These are phyloP conservation scores for Phyllotis vaccarum DNA, from an alignment of 2,797 vertebrate species.

Conservation along the genomic window DNA sequence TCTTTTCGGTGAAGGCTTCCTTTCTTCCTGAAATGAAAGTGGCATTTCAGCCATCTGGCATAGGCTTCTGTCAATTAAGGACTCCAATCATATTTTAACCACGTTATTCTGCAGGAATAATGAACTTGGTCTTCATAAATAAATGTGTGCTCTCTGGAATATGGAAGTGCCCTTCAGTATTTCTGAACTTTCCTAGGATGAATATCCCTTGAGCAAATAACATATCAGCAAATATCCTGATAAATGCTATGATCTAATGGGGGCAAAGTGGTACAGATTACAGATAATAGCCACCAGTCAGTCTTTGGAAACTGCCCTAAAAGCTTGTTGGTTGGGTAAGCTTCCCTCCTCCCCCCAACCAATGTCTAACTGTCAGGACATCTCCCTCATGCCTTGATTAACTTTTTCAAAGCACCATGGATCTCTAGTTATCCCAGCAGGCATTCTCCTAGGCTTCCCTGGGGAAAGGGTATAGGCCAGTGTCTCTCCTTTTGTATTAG, in stretches of 20 bases:
- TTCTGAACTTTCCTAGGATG: constrained; percentile 48
- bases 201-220: constrained; percentile 28
- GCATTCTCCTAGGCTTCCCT: background rate
- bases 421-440: constrained; percentile 44
- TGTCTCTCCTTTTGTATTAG: constrained; percentile 35
- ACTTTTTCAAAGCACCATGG: constrained; percentile 5
- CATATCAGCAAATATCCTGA: constrained; percentile 2
- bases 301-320: constrained; percentile 43
- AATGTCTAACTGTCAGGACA: constrained; percentile 47
- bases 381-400: constrained; percentile 63
- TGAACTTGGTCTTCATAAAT: constrained; percentile 56
- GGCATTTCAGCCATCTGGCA: constrained; percentile 72
- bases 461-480: constrained; percentile 31
- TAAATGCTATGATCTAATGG: constrained; percentile 32
- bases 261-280: background rate
- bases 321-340: constrained; percentile 16
- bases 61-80: constrained; percentile 65
- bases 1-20: constrained; percentile 56
- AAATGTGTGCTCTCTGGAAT: constrained; percentile 31
- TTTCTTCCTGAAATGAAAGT: constrained; percentile 74
- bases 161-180: background rate
- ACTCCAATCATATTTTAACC: constrained; percentile 65
- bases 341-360: background rate
- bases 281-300: background rate
- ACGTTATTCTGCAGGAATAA: constrained; percentile 25